Percentiles rank a stretch among this genome's conserved stretches.
phyloP scores from a whole-genome alignment of 2,797 vertebrate genomes.

The Schizopygopsis malacanthus region DNA sequence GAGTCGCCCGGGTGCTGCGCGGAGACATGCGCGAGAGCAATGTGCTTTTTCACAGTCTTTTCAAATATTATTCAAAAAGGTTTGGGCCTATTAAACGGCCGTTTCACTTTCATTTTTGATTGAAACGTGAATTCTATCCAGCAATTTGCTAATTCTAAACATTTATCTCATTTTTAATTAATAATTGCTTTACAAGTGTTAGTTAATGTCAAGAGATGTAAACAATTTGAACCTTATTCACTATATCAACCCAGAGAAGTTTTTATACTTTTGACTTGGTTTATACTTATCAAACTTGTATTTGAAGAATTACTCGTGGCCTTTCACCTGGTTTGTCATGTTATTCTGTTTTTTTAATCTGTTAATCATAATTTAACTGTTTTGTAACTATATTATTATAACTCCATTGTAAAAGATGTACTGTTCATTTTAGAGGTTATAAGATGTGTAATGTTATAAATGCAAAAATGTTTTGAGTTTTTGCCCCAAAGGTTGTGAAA shows the following conservation, averaged over 20 bases:
- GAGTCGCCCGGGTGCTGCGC: neutral
- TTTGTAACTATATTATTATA: neutral
- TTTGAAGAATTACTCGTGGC: neutral
- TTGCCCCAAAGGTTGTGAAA: neutral
- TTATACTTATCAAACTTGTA: neutral
- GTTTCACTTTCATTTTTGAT: neutral
- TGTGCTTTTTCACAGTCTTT: neutral
- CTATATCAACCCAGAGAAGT: neutral
- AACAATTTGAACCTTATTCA: neutral
- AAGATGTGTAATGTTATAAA: no score
- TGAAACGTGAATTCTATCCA: neutral
- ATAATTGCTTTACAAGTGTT: neutral
- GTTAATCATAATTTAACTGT: neutral
- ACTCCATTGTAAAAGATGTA: no score
- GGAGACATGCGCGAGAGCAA: neutral
- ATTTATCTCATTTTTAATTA: neutral
- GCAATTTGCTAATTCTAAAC: neutral
- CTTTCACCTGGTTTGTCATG: neutral
- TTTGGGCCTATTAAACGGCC: neutral
- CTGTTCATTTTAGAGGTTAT: no score
- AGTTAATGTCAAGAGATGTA: neutral
- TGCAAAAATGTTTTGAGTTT: neutral
- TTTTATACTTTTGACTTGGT: neutral
- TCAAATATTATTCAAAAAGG: neutral
- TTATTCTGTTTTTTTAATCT: no score